These are phyloP conservation scores for Morone chrysops DNA, from an alignment of 2,113 vertebrate genomes.

Conservation along the genomic window DNA sequence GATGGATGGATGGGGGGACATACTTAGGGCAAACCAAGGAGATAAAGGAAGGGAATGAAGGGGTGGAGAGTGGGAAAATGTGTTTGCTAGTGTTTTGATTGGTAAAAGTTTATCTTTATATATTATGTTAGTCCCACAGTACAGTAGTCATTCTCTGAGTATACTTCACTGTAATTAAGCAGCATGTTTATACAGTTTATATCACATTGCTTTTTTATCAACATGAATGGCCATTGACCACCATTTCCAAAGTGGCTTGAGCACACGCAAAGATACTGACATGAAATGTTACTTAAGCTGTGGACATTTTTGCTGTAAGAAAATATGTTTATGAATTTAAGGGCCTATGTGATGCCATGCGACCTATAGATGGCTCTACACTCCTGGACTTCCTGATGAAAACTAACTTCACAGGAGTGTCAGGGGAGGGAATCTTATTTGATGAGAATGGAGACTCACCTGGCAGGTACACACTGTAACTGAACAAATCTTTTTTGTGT, in stretches of 20 bases:
- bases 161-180: background rate
- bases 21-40: background rate
- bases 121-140: background rate
- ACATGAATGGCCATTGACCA: background rate
- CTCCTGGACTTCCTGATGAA: constrained; percentile 97
- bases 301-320: background rate
- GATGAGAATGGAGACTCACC: constrained; percentile 98
- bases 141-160: background rate
- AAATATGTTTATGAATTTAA: constrained; percentile 46
- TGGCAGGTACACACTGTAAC: constrained; percentile 87
- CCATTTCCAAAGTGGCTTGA: background rate
- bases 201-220: background rate
- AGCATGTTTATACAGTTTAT: background rate
- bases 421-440: constrained; percentile 95
- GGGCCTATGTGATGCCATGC: constrained; percentile 96
- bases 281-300: background rate
- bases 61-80: background rate
- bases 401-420: constrained; percentile 97
- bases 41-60: background rate
- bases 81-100: background rate
- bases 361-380: constrained; percentile 94
- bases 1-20: constrained; percentile 31
- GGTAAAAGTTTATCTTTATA: background rate
- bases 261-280: background rate
- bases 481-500: background rate